Base-by-base conservation (phyloP, 2,113 vertebrate species). In the Mesocricetus auratus region DNA sequence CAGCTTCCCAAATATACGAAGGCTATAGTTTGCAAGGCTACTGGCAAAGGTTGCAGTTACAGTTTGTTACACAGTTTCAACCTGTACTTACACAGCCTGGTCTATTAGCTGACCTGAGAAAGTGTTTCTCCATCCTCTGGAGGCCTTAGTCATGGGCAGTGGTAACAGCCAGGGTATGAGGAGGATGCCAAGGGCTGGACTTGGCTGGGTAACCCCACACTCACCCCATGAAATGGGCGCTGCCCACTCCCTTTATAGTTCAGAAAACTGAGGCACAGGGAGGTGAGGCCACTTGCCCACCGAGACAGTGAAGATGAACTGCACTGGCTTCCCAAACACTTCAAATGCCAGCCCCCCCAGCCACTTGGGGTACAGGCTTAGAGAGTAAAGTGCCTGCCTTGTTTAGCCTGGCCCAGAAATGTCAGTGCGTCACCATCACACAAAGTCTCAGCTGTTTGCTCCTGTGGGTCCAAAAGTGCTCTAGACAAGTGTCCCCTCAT, bases 391-490 rank as follows among this genome's bases (percentile, higher is more conserved):
- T 1, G 53, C 97, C 83, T 82, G 91, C 96, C 96, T 98, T 98
- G 95, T 90, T 95, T 97, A 47, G 13, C 91, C 91, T 94, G 94
- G 92, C 96, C 96, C 97, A 97, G 97, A 98, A 98, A 98, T 98
- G 98, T 96, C 98, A 97, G 79, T 69, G 90, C 75, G 75, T 90
- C 97, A 97, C 94, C 66, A 60, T 94, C 98, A 98, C 98, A 99
- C 98, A 98, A 98, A 98, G 98, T 98, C 98, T 82, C 53, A 93
- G 97, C 96, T 98, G 98, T 99, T 98, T 94, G 91, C 64, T 69
- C 62, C 92, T 79, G 88, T 53, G 90, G 22, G 89, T 97, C 87
- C 78, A 68, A 26, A 74, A 97, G 92, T 16, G 3, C 85, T 69
- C 96, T 85, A 89, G 97, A 97, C 96, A 97, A 98, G 96, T 90